Base-by-base conservation (phyloP, 2,888 invertebrate species). In the Incurvaria masculella region DNA sequence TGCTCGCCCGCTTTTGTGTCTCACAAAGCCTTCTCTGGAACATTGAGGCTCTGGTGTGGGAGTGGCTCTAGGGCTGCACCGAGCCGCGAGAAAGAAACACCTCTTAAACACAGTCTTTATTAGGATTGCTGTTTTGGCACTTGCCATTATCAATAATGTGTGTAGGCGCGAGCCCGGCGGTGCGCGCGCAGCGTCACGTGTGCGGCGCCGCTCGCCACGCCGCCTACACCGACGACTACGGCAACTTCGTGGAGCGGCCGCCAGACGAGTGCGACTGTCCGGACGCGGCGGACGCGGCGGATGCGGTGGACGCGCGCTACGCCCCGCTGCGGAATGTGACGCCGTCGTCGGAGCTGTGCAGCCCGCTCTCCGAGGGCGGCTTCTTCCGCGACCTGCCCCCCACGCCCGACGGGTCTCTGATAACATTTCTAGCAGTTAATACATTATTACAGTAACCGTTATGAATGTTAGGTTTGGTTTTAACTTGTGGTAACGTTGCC, bases 191-290 rank as follows among this genome's bases (percentile, higher is more conserved):
- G 50, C 69, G 72, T n/a, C 75, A 73, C 69, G 63, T 65, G 58
- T 76, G 72, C 65, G 65, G 72, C 51, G 65, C 66, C 48, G 62
- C 68, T 51, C 68, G 72, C 1, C 79, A 79, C 69, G 63, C 66
- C 55, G 65, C 76, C 51, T 70, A 78, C 42, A 79, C 79, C 8
- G 79, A 79, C 70, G 79, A 79, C 65, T 79, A 79, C 68, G 79
- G 79, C 48, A 79, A 79, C 71, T 79, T 78, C 63, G 68, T 76
- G 51, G 76, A 65, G 57, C 59, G 62, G 58, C 69, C 69, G 50
- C 57, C 64, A 52, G 72, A 65, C 62, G 67, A 72, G 66, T 74
- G 74, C 70, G 74, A 74, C 66, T 74, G 76, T 53, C 68, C 71
- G 51, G 52, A 51, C 16, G 41, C 41, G 41, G 59, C 54, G 42